Conservation (phyloP, 2,113 vertebrate genomes). For the Muntiacus muntjak region DNA sequence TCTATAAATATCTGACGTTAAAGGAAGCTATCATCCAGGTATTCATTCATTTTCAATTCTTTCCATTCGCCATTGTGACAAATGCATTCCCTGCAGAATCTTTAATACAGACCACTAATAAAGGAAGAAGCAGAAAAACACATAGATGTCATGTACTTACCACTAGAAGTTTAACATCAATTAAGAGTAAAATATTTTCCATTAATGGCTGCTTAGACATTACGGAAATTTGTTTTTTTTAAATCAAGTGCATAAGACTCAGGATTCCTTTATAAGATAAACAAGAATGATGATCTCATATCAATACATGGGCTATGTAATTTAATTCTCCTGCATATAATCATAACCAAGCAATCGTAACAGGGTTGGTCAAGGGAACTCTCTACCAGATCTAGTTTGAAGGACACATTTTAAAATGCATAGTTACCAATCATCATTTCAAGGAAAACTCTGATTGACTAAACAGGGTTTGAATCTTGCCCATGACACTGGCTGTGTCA, state of each 20-base stretch:
- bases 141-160: background rate
- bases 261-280: background rate
- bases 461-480: background rate
- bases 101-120: background rate
- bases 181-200: background rate
- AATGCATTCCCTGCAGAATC: background rate
- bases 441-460: background rate
- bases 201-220: background rate
- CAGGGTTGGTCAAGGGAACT: background rate
- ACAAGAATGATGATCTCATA: background rate
- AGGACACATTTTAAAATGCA: background rate
- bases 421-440: background rate
- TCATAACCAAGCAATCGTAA: background rate
- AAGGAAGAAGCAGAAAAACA: conserved; percentile 35
- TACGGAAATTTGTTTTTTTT: background rate
- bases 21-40: background rate
- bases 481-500: background rate
- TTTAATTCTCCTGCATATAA: background rate
- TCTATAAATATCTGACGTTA: conserved; percentile 26
- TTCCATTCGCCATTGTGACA: background rate
- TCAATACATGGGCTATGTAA: background rate
- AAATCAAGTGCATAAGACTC: background rate
- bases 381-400: background rate
- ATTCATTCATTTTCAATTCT: background rate
- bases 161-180: background rate